A percentile compares a stretch with the other conserved stretches of the same genome.
These are phyloP conservation scores for Ophraella communa DNA, from an alignment of 2,888 invertebrate species.

Conservation along the genomic window DNA sequence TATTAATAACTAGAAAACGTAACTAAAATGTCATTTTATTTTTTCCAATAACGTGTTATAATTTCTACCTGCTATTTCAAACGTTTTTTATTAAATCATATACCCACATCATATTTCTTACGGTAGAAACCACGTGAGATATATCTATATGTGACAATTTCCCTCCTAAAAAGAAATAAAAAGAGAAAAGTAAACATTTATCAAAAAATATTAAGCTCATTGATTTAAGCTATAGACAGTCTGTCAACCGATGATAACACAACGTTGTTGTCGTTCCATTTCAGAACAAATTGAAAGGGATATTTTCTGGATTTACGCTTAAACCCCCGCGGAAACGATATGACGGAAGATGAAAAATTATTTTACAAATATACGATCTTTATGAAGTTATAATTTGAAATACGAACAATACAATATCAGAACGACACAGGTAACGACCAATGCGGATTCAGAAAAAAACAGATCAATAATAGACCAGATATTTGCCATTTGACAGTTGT, in stretches of 20 bases:
- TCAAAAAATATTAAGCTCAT: slow-evolving; percentile 15
- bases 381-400: background rate
- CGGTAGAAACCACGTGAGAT: too few species aligned
- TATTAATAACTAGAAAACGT: too few species aligned
- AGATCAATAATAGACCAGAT: too few species aligned
- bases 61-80: too few species aligned
- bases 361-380: background rate
- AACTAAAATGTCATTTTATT: too few species aligned
- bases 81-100: too few species aligned
- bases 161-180: background rate
- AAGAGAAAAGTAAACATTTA: slow-evolving; percentile 13
- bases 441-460: too few species aligned
- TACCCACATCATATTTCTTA: too few species aligned
- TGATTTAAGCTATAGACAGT: slow-evolving; percentile 7
- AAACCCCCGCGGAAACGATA: background rate
- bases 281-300: slow-evolving; percentile 12
- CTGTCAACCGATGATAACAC: slow-evolving; percentile 8
- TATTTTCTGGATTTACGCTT: slow-evolving; percentile 2
- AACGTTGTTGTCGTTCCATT: slow-evolving; percentile 12
- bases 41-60: too few species aligned
- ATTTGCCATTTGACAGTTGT: too few species aligned
- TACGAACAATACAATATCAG: background rate
- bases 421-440: too few species aligned
- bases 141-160: background rate
- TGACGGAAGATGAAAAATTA: background rate